Base-by-base conservation (phyloP, 2,113 vertebrate genomes). In the Planiliza haematocheilus region DNA sequence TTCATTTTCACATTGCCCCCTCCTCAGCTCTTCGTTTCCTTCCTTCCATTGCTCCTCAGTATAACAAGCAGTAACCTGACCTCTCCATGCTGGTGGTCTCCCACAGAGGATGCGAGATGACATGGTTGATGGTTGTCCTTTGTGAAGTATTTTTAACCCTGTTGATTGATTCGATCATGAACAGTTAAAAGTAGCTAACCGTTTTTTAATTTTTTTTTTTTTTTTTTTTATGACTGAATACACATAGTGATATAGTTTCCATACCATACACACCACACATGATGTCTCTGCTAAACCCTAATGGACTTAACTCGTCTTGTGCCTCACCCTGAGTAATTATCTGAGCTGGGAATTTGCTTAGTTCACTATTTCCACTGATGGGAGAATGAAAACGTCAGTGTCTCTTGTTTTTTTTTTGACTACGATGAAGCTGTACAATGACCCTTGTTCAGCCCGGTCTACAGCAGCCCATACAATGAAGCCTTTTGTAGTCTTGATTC, bases 401-500 rank as follows among this genome's bases (percentile, higher is more conserved):
- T 6, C 49, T 82, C 48, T 42, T 79, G 45, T 85, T 84, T 61
- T 73, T 39, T 55, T 55, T 37, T 50, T 69, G 14, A 56, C 43
- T 52, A 52, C 34, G 62, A 85, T 79, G 66, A n/a, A 53, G 48
- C 79, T 61, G 56, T 70, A 90, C 89, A 89, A 90, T 89, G 87
- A 90, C 79, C 85, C 81, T 86, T 79, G 85, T 88, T 88, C 77
- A 83, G 71, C 68, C 66, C 70, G 58, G 77, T 74, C 79, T 63
- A 63, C 84, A 77, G 85, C 72, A 66, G 71, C 42, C 69, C 45
- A n/a, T 49, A 94, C 91, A 93, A 93, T 91, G 88, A 86, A 61
- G 73, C 68, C 86, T 86, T 91, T 91, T 94, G 90, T 94, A 21
- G 68, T 52, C 71, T 52, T 83, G 87, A 91, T 91, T 89, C 86